Conservation (phyloP, 2,888 invertebrate genomes). For the Marronus borbonicus region DNA sequence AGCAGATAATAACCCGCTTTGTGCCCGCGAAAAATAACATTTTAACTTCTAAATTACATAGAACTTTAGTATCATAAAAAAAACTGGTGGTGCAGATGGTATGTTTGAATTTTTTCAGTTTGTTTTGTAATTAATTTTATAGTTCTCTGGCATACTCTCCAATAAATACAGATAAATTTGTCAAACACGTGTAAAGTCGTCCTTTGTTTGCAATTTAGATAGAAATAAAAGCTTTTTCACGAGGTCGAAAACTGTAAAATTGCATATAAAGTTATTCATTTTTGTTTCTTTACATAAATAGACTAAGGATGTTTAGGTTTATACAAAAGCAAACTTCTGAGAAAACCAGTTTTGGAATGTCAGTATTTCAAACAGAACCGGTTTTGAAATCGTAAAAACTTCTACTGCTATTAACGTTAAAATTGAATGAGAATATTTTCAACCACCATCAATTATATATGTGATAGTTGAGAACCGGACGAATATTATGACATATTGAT, state of each 20-base stretch:
- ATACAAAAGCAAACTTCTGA: no score
- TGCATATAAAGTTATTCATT: no score
- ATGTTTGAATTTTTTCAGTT: slow-evolving; percentile 10
- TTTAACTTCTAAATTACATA: slow-evolving; percentile 7
- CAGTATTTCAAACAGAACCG: no score
- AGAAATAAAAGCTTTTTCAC: slow-evolving; percentile 15
- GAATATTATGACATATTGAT: no score
- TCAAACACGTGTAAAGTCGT: slow-evolving; percentile 29
- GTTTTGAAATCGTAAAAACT: no score
- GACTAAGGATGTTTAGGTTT: no score
- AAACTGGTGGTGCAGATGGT: background rate
- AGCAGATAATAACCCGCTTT: background rate
- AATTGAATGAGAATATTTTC: no score
- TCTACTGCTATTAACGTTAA: no score
- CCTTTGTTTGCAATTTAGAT: slow-evolving; percentile 29
- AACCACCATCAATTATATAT: no score
- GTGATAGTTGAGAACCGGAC: no score
- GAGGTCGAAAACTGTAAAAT: slow-evolving; percentile 9
- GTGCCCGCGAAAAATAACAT: background rate
- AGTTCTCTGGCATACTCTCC: background rate
- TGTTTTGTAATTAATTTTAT: slow-evolving; percentile 26
- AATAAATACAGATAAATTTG: slow-evolving; percentile 17
- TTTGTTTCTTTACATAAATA: no score
- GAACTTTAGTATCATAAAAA: background rate
- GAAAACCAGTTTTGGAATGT: no score